Percentiles rank a stretch among this genome's conserved stretches.
Conservation (phyloP, 2,888 invertebrate genomes). For the Pachymerium ferrugineum region DNA sequence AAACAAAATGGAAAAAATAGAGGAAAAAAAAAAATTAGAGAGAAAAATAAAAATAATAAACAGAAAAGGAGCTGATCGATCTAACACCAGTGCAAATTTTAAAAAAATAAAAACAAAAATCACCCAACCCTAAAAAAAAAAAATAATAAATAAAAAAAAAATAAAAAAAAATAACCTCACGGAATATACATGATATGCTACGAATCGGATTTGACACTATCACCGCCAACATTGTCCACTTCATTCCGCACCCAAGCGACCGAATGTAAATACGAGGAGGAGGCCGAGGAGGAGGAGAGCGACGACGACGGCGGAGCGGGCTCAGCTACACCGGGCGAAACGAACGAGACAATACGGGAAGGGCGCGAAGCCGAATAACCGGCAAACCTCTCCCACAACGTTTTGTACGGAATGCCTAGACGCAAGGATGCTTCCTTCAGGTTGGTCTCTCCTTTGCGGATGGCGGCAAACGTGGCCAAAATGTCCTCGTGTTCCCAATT, state of each 20-base stretch:
- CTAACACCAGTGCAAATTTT: background rate
- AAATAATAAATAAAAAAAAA: background rate
- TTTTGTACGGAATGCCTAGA: slow-evolving; percentile 17
- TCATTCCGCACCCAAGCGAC: background rate
- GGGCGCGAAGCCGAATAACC: slow-evolving; percentile 16
- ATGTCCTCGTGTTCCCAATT: slow-evolving; percentile 23
- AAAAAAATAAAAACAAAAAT: background rate
- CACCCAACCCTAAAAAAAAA: background rate
- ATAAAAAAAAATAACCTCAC: background rate
- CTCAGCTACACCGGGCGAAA: background rate
- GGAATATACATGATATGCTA: background rate
- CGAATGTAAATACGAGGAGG: no score
- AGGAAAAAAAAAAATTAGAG: background rate
- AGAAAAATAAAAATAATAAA: no score
- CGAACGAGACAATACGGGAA: background rate
- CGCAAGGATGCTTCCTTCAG: background rate
- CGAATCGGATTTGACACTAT: background rate
- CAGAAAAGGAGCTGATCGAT: slow-evolving; percentile 6
- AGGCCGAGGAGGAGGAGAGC: background rate
- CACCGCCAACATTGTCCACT: background rate
- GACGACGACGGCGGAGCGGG: no score
- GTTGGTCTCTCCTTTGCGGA: slow-evolving; percentile 24
- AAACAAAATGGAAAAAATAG: background rate
- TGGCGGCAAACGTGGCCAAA: slow-evolving; percentile 25
- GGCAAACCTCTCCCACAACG: slow-evolving; percentile 24